These are phyloP conservation scores for Lamprologus tigripictilis DNA, from an alignment of 2,113 vertebrate species.

Conservation along the genomic window DNA sequence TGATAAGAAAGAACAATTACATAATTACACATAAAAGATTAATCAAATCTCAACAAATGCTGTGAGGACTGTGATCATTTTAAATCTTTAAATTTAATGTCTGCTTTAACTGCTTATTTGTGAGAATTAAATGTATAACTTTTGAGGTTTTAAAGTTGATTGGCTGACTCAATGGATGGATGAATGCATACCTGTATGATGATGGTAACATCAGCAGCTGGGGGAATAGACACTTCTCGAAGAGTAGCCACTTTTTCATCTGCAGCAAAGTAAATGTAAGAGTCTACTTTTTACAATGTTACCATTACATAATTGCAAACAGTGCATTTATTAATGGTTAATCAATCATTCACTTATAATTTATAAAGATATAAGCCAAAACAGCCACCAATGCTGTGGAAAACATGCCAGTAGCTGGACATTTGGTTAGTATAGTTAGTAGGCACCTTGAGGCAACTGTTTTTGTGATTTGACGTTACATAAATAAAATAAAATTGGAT, in stretches of 20 bases:
- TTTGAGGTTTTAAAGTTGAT: neutral
- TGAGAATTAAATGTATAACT: neutral
- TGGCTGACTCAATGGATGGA: neutral
- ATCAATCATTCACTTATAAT: neutral
- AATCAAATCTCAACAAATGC: neutral
- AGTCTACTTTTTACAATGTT: neutral
- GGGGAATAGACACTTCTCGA: slow-evolving; percentile 58
- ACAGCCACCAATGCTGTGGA: neutral
- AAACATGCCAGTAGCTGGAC: neutral
- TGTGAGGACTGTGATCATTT: neutral
- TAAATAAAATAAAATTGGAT: neutral
- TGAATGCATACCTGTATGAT: slow-evolving; percentile 43
- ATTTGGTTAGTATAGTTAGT: neutral
- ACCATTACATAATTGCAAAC: neutral
- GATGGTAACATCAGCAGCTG: slow-evolving; percentile 17
- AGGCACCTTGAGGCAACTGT: neutral
- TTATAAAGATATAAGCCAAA: neutral
- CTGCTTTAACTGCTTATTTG: neutral
- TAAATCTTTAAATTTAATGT: neutral
- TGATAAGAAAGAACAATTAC: neutral
- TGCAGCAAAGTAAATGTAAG: slow-evolving; percentile 7
- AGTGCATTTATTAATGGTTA: neutral
- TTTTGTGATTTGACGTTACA: neutral
- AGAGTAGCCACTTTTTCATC: slow-evolving; percentile 61
- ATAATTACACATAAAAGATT: neutral